Base-by-base conservation (phyloP, 2,888 invertebrate genomes). In the Adela reaumurella region DNA sequence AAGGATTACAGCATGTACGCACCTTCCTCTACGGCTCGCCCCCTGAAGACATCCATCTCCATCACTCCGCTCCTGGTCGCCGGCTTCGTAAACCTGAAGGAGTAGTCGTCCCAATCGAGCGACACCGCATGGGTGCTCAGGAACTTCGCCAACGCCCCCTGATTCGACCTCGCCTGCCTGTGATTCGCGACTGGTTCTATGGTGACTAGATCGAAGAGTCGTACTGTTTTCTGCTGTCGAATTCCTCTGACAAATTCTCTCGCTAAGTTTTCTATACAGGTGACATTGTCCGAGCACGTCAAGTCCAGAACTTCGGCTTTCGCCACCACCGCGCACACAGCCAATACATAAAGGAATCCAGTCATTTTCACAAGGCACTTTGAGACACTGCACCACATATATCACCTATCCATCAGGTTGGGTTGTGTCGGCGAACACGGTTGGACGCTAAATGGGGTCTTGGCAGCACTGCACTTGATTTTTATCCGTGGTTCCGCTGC, bases 201-300 rank as follows among this genome's bases (percentile, higher is more conserved):
- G 55, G 81, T 81, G 52, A 84, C 63, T 54, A 77, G 59, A 50
- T 84, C 80, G 60, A 84, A 81, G 28, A 80, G 55, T 56, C 71
- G 76, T 51, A 84, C 72, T 47, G 80, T 69, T 57, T 78, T 81
- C 56, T 81, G 76, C 48, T 79, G 72, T 48, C 74, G 66, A 51
- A 84, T 74, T 56, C 78, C 81, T 56, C 67, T 71, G 50, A 80
- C 62, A 46, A 84, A 68, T 54, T 81, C 74, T 52, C 64, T 73
- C 17, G 81, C 72, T 59, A 84, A 63, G 29, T 67, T 57, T 49
- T 83, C 74, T 35, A 85, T 71, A 57, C 85, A 85, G 52, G 82
- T 83, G 28, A 83, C 82, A 64, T 85, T 84, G 58, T 84, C 84
- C 63, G 81, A 81, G 67, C 85, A 85, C 57, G 65, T 70, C 20